Conservation (phyloP, 2,797 vertebrate genomes). For the Argentina silus region DNA sequence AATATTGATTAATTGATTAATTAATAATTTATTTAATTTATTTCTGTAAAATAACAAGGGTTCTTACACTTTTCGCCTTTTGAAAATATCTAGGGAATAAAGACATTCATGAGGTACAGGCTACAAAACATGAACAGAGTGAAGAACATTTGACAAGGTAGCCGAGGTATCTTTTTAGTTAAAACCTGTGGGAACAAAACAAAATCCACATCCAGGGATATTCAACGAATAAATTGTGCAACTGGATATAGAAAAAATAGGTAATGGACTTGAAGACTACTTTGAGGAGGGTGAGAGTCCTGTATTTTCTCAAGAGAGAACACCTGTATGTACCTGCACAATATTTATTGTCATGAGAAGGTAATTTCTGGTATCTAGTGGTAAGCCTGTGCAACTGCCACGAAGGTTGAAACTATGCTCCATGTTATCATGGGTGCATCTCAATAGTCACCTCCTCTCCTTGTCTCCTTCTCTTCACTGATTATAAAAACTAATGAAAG, state of each 20-base stretch:
- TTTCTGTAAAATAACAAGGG: too few species aligned
- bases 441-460: not conserved
- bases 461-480: too few species aligned
- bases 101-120: conserved; percentile 16
- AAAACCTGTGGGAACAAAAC: conserved; percentile 29
- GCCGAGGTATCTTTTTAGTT: conserved; percentile 16
- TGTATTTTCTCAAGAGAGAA: not conserved
- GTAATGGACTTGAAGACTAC: not conserved
- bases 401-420: not conserved
- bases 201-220: not conserved
- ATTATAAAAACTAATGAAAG: too few species aligned
- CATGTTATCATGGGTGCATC: not conserved
- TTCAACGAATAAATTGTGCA: not conserved
- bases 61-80: too few species aligned
- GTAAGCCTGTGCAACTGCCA: conserved; percentile 6
- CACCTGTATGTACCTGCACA: not conserved
- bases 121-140: conserved; percentile 22
- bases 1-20: too few species aligned
- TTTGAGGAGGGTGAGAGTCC: not conserved
- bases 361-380: conserved; percentile 54
- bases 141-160: conserved; percentile 18
- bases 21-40: too few species aligned
- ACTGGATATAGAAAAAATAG: not conserved
- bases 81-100: not conserved
- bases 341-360: not conserved